A percentile compares a stretch with the other conserved stretches of the same genome.
These are phyloP conservation scores for Rhynchotus rufescens DNA, from an alignment of 2,797 vertebrate genomes.

Conservation along the genomic window DNA sequence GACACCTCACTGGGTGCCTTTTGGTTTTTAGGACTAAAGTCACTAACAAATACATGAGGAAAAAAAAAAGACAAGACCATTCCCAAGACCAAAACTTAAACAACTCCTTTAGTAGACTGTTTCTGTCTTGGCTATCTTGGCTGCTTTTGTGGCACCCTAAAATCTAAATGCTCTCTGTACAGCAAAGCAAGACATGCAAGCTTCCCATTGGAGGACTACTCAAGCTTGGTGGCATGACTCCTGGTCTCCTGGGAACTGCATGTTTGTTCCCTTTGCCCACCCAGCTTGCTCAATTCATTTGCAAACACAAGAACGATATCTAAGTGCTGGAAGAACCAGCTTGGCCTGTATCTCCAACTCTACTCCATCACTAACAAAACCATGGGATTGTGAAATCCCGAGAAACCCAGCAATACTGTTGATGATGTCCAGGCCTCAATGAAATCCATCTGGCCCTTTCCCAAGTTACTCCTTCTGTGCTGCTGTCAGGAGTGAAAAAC, in stretches of 20 bases:
- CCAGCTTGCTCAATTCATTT: neutral
- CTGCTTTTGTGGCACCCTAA: neutral
- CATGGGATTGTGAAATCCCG: neutral
- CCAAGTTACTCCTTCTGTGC: neutral
- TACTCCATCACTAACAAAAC: neutral
- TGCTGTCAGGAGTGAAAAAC: neutral
- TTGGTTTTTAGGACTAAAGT: neutral
- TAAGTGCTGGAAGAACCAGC: neutral
- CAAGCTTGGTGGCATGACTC: neutral
- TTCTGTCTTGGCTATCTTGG: neutral
- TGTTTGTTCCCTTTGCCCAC: neutral
- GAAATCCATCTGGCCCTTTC: neutral
- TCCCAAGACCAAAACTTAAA: neutral
- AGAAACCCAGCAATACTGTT: neutral
- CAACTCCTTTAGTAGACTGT: neutral
- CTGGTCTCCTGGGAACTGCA: neutral
- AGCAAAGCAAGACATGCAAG: neutral
- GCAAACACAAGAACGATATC: neutral
- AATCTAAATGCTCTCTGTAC: no score
- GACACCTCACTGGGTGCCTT: fast-evolving
- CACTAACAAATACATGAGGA: neutral
- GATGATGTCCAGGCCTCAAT: neutral
- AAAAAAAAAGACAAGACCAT: neutral
- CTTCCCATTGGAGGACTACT: neutral
- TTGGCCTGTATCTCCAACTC: neutral